phyloP scores from a whole-genome alignment of 2,113 vertebrate genomes.

The Oncorhynchus nerka region DNA sequence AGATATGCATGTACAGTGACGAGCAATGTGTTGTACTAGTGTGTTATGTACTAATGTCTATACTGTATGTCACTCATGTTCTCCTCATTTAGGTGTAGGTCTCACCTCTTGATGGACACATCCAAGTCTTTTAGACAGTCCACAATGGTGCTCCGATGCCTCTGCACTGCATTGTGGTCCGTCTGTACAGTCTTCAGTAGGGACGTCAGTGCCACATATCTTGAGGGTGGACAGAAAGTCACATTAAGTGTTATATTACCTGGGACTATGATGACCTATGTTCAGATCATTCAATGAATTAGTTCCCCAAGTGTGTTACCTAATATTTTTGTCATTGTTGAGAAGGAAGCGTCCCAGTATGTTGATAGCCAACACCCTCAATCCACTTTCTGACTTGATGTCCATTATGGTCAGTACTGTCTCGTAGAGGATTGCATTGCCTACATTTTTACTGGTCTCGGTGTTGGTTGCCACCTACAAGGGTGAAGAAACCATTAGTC shows the following conservation, averaged over 20 bases:
- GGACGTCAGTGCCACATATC: constrained; percentile 97
- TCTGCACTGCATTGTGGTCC: constrained; percentile 97
- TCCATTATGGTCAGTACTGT: constrained; percentile 99
- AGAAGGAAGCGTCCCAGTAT: constrained; percentile 97
- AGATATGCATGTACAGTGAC: no score
- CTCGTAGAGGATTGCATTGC: constrained; percentile 98
- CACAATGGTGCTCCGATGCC: constrained; percentile 97
- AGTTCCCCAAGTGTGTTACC: constrained; percentile 63
- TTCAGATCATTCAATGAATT: background rate
- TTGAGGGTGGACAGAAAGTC: constrained; percentile 43
- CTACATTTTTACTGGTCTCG: constrained; percentile 99
- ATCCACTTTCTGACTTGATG: constrained; percentile 98
- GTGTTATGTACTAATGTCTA: no score
- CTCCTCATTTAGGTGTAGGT: background rate
- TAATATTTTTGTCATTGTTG: constrained; percentile 99
- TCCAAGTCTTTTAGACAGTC: constrained; percentile 98
- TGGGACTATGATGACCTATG: no score
- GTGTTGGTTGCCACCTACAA: constrained; percentile 96
- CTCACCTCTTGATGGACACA: constrained; percentile 97
- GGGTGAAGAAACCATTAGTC: constrained; percentile 8
- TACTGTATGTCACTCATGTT: background rate
- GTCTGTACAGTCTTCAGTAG: constrained; percentile 98
- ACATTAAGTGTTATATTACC: no score
- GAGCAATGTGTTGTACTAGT: no score
- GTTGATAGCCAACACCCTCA: constrained; percentile 98